These are phyloP conservation scores for Pseudeuparius sepicola DNA, from an alignment of 2,888 invertebrate species.

Conservation along the genomic window DNA sequence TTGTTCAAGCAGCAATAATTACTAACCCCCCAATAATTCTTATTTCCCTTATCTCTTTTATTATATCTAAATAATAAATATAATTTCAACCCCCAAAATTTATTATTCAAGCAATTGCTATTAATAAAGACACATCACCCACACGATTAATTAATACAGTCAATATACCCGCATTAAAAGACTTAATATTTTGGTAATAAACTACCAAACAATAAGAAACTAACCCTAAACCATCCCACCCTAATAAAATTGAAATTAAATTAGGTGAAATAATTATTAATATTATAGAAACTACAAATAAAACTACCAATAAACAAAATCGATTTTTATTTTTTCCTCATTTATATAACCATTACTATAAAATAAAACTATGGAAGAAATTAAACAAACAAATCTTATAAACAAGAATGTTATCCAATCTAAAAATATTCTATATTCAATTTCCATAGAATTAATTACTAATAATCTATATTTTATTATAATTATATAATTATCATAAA, in stretches of 20 bases:
- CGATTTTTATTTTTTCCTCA: conserved; percentile 48
- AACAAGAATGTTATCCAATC: conserved; percentile 57
- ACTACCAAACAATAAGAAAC: conserved; percentile 63
- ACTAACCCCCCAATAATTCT: conserved; percentile 15
- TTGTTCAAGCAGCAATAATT: conserved; percentile 52
- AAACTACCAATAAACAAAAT: conserved; percentile 54
- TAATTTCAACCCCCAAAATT: conserved; percentile 17
- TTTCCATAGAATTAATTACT: conserved; percentile 40
- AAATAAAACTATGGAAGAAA: conserved; percentile 55
- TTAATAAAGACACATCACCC: conserved; percentile 58
- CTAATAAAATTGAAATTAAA: conserved; percentile 47
- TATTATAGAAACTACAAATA: conserved; percentile 59
- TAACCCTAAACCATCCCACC: conserved; percentile 64
- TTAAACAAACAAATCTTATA: conserved; percentile 53
- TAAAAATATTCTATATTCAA: conserved; percentile 48
- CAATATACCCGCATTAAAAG: conserved; percentile 60
- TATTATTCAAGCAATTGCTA: conserved; percentile 30
- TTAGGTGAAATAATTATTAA: conserved; percentile 16
- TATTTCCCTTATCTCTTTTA: conserved; percentile 12
- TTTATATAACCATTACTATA: conserved; percentile 56
- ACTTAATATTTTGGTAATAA: conserved; percentile 59
- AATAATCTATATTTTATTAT: conserved; percentile 49
- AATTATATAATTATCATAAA: conserved; percentile 36
- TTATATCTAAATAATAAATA: conserved; percentile 15
- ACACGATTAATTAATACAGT: conserved; percentile 64